Base-by-base conservation (phyloP, 35 echinoderm and acorn worm genomes). In the Eucidaris tribuloides region DNA sequence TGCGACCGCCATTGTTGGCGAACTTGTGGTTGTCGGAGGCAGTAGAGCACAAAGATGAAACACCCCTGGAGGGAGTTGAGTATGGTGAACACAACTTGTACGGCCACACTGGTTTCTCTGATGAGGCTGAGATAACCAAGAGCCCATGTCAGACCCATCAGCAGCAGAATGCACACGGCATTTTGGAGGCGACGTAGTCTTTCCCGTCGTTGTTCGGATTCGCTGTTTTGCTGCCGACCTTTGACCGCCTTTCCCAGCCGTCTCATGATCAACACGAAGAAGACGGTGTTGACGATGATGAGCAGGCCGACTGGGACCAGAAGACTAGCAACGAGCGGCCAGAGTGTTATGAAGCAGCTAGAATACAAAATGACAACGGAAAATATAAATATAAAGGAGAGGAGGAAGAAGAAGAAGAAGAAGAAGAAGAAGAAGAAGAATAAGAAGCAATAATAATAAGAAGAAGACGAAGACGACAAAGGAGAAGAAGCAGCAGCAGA, bases 231-330 rank as follows among this genome's bases (percentile, higher is more conserved):
- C 28, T 20, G 34, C 3, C 3, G 34, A 4, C 7, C 64, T 5
- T 30, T 30, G 41, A 30, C 15, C 4, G 34, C 64, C 4, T 38
- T 3, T 70, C 31, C 34, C 28, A 70, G 20, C n/a, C 20, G 3
- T 38, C 34, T 32, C 64, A 70, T 70, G 64, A 70, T 38, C 34
- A 70, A 4, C n/a, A 70, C 64, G 31, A 70, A 70, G 64, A 70
- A 37, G 31, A 34, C 25, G 3, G 41, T 31, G 28, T 70, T 70
- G 64, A 70, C 7, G 3, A 70, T 30, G 3, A 70, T 30, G 30
- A 70, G 34, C 6, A 70, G 31, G 7, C 24, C 64, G 41, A 70
- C 41, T 2, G 64, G 64, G 25, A 70, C 31, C 9, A 70, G 64
- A 32, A 70, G 31, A 3, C 64, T 38, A 37, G 31, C 64, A 34